Base-by-base conservation (phyloP, 1,140 invertebrate species). In the Proales similis region DNA sequence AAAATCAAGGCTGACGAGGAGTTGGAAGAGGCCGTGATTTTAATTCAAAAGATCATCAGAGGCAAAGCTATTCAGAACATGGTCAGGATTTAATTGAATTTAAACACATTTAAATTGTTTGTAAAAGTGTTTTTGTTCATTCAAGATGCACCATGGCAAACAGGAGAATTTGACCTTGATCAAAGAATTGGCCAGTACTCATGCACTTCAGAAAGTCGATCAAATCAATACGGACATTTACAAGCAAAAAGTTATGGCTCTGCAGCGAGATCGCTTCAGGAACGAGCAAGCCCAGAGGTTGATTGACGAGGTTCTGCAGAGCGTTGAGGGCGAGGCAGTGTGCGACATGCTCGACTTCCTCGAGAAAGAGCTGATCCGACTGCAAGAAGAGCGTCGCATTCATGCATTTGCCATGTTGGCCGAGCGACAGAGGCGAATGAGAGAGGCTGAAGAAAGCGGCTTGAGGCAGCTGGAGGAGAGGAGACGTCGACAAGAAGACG, bases 361-460 rank as follows among this genome's bases (percentile, higher is more conserved):
- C 14, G 83, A 82, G 70, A 86, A 86, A 73, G 85, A 87, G 74
- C 70, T 86, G 47, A 71, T 81, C 45, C 78, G 83, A 64, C 73
- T 87, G 7, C 77, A 84, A 60, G 84, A 86, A 64, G 85, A 87
- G 73, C 74, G 83, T 14, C 77, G 79, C 57, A 82, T 83, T 14
- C 84, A 86, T 66, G 83, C 83, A 2, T 82, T 83, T 67, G 80
- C 81, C 19, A 77, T 86, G 66, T 65, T 85, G 30, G 81, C 79
- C 66, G 84, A 86, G 67, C 72, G 83, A 47, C 81, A 84, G 65
- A 78, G 83, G 63, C 69, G 79, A 22, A 80, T 81, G 68, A 74
- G 82, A n/a, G 84, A 87, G 73, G 83, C 84, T 0, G 81, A 80
- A 33, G 84, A 86, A 72, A 82, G 81, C 38, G 83, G 84, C 1